Percentiles rank a stretch among this genome's conserved stretches.
phyloP scores from a whole-genome alignment of 2,888 invertebrate genomes.

The Lasius fuliginosus region DNA sequence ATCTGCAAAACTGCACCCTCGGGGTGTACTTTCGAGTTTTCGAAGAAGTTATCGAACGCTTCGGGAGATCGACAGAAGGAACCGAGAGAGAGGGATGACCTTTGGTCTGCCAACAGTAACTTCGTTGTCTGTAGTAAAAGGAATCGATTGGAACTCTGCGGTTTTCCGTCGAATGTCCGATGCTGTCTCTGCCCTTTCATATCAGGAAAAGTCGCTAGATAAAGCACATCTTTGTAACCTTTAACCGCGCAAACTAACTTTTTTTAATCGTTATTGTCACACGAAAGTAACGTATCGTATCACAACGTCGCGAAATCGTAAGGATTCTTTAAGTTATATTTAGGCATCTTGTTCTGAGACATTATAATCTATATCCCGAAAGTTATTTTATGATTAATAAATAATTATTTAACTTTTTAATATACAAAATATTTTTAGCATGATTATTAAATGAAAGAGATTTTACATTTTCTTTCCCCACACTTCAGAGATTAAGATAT shows the following conservation, averaged over 20 bases:
- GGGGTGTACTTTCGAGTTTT: conserved; percentile 57
- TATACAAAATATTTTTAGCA: not conserved
- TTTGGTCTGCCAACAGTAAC: conserved; percentile 59
- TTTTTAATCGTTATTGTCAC: conserved; percentile 2
- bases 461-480: not conserved
- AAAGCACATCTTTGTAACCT: conserved; percentile 37
- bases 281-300: not conserved
- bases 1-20: conserved; percentile 43
- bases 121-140: conserved; percentile 62
- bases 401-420: not conserved
- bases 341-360: not conserved
- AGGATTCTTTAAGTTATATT: not conserved
- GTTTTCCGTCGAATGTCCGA: conserved; percentile 47
- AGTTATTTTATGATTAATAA: not conserved
- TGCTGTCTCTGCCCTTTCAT: conserved; percentile 33
- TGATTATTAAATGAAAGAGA: not conserved
- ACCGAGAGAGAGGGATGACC: conserved; percentile 46
- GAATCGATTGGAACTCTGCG: conserved; percentile 61
- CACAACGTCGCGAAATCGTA: not conserved
- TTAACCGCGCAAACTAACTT: conserved; percentile 20
- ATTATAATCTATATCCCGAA: not conserved
- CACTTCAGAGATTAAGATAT: not conserved
- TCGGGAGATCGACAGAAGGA: conserved; percentile 42
- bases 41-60: conserved; percentile 59
- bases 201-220: conserved; percentile 9